Percentiles rank a stretch among this genome's conserved stretches.
These are phyloP conservation scores for Apis dorsata DNA, from an alignment of 1,140 invertebrate genomes.

Conservation along the genomic window DNA sequence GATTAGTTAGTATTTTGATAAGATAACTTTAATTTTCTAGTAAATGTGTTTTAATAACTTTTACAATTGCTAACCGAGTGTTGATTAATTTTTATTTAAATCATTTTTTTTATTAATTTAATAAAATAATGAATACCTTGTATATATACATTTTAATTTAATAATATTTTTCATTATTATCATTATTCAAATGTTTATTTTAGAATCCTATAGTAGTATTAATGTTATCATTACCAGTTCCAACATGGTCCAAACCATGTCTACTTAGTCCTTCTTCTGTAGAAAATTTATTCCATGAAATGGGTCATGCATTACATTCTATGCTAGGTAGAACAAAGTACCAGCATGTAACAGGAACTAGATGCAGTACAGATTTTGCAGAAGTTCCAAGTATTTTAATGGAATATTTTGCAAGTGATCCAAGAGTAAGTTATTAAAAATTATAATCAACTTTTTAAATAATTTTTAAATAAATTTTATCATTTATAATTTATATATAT, in stretches of 20 bases:
- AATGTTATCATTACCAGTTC: conserved; percentile 91
- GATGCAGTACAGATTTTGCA: conserved; percentile 98
- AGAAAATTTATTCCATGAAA: conserved; percentile 99
- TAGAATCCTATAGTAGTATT: conserved; percentile 96
- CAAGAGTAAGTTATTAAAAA: conserved; percentile 82
- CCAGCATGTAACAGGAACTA: conserved; percentile 98
- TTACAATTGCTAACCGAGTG: too few species aligned
- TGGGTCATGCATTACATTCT: conserved; percentile 99
- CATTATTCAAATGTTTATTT: conserved; percentile 42
- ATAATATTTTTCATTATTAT: not conserved
- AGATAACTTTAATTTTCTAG: too few species aligned
- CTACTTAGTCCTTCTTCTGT: conserved; percentile 91
- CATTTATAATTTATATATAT: not conserved
- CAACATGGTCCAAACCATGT: conserved; percentile 88
- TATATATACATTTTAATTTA: conserved; percentile 6
- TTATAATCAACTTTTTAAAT: not conserved
- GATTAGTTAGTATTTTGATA: too few species aligned
- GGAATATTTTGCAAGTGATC: conserved; percentile 98
- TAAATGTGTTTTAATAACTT: too few species aligned
- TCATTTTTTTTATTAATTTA: too few species aligned
- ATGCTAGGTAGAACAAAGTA: conserved; percentile 97
- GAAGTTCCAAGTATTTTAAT: conserved; percentile 99
- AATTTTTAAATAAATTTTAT: conserved; percentile 12
- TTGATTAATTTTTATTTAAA: too few species aligned
- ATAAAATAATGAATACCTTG: too few species aligned